Base-by-base conservation (phyloP, 2,888 invertebrate species). In the Tricholauxania praeusta region DNA sequence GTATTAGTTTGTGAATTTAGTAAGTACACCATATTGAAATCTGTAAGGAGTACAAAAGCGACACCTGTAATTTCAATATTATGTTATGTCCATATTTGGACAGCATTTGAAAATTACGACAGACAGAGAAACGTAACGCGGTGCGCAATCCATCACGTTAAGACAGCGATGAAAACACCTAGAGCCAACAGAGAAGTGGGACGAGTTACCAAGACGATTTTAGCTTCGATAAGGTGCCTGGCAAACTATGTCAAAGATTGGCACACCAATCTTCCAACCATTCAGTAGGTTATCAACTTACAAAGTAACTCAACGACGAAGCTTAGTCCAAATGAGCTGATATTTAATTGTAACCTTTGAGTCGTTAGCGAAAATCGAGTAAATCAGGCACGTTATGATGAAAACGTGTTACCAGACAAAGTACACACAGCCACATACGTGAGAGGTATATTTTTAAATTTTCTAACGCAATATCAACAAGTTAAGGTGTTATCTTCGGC, bases 81-180 rank as follows among this genome's bases (percentile, higher is more conserved):
- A 17, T 51, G 39, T 10, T 32, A 65, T 69, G 32, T 14, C 39
- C 0, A 62, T 68, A 6, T 72, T 72, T 52, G 73, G 65, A 8
- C 59, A 69, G 47, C 70, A 69, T 3, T 1, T 64, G 17, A 39
- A 49, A 17, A 15, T 73, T 32, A 76, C 70, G 17, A 63, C 72
- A 1, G 71, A 76, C 48, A 57, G 72, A 19, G 70, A 73, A 12
- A 75, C 75, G 0, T 57, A 71, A 39, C 52, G 32, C 32, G 57
- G 15, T 39, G 63, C 12, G 72, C 49, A 12, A 64, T 71, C 3
- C 68, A 72, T 17, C 73, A 74, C 57, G 60, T 73, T 4, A 66
- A 70, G n/a, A 75, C 57, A 47, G 73, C 71, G 14, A 72, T 74
- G 1, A 68, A 70, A 59, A 71, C 73, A 39, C 72, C 73, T 17